These are phyloP conservation scores for Merops nubicus DNA, from an alignment of 2,113 vertebrate genomes.

Conservation along the genomic window DNA sequence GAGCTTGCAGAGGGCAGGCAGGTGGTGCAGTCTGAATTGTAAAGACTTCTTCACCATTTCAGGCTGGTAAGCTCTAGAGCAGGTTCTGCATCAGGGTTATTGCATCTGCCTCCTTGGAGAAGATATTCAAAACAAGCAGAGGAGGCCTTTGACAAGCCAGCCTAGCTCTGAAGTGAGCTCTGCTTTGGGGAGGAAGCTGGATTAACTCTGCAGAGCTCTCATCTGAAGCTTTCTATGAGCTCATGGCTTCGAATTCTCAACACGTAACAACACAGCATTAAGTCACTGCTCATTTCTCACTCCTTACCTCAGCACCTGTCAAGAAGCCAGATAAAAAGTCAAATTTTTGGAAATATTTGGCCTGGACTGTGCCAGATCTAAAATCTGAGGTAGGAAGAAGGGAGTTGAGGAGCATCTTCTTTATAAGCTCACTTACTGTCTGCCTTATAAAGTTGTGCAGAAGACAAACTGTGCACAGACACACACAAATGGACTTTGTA, in stretches of 20 bases:
- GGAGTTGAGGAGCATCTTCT: neutral
- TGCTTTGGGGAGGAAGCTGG: neutral
- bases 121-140: neutral
- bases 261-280: accelerated
- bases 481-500: neutral
- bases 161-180: neutral
- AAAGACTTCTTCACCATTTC: neutral
- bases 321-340: neutral
- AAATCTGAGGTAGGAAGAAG: neutral
- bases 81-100: accelerated
- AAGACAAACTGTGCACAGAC: neutral
- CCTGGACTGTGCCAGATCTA: neutral
- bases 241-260: neutral
- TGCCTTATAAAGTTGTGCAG: neutral
- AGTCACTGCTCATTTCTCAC: neutral
- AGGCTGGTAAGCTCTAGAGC: neutral
- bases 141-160: neutral
- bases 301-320: neutral
- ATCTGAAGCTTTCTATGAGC: accelerated
- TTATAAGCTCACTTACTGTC: neutral
- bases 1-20: accelerated
- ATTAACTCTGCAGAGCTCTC: neutral
- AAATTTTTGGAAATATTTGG: neutral
- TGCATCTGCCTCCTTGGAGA: neutral
- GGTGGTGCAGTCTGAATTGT: accelerated